Conservation (phyloP, 2,888 invertebrate species). For the Elysia crispata region DNA sequence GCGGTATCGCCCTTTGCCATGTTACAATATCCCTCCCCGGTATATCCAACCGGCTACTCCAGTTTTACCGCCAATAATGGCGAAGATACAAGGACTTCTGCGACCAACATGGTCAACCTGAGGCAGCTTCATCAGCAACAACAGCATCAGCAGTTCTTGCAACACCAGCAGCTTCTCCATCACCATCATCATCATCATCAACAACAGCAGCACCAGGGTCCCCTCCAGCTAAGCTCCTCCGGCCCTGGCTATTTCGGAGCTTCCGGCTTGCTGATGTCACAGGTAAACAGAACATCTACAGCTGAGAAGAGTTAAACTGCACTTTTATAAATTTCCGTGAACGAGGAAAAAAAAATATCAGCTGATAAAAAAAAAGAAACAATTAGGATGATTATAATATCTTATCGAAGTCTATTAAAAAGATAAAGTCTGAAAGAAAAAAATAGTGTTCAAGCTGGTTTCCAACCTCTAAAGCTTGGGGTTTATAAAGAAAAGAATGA, state of each 20-base stretch:
- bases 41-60: conserved; percentile 19
- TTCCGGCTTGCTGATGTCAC: conserved; percentile 43
- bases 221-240: neutral
- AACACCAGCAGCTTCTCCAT: conserved; percentile 15
- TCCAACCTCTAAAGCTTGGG: no score
- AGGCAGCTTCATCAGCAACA: conserved; percentile 20
- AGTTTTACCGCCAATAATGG: neutral
- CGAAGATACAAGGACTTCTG: neutral
- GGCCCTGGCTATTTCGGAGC: neutral
- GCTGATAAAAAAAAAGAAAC: no score
- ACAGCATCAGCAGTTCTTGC: conserved; percentile 20
- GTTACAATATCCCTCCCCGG: conserved; percentile 16
- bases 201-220: neutral
- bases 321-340: no score
- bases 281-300: conserved; percentile 27
- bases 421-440: no score
- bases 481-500: no score
- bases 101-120: neutral
- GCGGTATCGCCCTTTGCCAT: conserved; percentile 21
- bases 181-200: neutral
- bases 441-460: no score
- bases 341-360: no score
- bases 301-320: no score
- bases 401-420: no score
- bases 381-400: no score